phyloP scores from a whole-genome alignment of 2,113 vertebrate genomes.

The Lagopus leucura region DNA sequence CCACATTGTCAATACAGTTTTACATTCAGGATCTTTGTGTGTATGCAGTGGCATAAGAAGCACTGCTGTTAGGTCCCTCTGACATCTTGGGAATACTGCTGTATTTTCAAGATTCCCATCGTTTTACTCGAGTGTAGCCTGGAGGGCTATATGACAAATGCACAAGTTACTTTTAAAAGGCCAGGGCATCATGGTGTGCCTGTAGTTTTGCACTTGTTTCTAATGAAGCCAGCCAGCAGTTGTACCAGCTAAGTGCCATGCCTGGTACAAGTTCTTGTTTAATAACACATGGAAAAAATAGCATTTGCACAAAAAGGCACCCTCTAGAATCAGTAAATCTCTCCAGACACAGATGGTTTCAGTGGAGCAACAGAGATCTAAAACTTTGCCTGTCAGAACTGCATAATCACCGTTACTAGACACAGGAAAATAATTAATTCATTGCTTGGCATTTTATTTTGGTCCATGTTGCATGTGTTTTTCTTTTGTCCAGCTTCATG shows the following conservation, averaged over 20 bases:
- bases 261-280: neutral
- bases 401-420: neutral
- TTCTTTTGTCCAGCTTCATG: slow-evolving; percentile 71
- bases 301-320: neutral
- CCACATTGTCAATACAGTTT: neutral
- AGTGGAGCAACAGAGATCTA: neutral
- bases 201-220: neutral
- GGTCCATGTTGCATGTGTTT: slow-evolving; percentile 58
- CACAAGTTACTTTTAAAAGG: neutral
- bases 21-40: neutral
- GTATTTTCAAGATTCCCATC: neutral
- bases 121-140: neutral
- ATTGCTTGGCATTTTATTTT: slow-evolving; percentile 8
- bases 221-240: neutral
- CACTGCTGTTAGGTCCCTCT: neutral
- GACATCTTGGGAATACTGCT: neutral
- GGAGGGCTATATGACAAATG: neutral
- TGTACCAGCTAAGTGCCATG: neutral
- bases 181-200: neutral
- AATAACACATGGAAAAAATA: neutral
- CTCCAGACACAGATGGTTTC: neutral
- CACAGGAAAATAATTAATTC: neutral
- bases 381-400: neutral
- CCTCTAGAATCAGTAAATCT: neutral
- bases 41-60: neutral